phyloP scores from a whole-genome alignment of 2,113 vertebrate genomes.

The Stercorarius parasiticus region DNA sequence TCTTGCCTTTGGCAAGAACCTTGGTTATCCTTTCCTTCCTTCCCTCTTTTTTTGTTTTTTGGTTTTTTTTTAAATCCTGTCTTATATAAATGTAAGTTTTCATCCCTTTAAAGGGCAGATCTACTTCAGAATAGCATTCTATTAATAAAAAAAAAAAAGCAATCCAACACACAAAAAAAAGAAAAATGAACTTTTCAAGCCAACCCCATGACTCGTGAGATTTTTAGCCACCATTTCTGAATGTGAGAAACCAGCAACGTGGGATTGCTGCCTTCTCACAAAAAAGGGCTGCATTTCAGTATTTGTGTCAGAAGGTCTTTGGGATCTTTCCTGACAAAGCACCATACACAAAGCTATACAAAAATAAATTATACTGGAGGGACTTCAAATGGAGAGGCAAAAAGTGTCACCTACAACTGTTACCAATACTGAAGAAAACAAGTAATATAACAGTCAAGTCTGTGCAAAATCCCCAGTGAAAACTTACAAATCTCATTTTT shows the following conservation, averaged over 20 bases:
- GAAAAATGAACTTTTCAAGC: not conserved
- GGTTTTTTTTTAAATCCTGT: not conserved
- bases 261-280: not conserved
- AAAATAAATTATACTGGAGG: constrained; percentile 1
- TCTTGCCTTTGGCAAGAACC: not conserved
- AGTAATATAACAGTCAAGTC: not conserved
- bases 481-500: not conserved
- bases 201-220: not conserved
- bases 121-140: not conserved
- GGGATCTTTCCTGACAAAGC: not conserved
- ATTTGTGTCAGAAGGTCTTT: not conserved
- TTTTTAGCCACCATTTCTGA: not conserved
- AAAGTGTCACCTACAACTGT: not conserved
- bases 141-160: not conserved
- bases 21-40: not conserved
- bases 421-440: not conserved
- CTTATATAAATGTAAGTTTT: not conserved
- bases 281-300: not conserved
- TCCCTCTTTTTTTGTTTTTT: too few relatives aligned
- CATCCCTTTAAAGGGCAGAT: not conserved
- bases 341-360: not conserved
- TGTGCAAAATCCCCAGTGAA: not conserved
- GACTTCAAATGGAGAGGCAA: not conserved
- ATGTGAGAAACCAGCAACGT: not conserved
- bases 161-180: not conserved